Percentiles rank a stretch among this genome's conserved stretches.
phyloP scores from a whole-genome alignment of 2,113 vertebrate genomes.

The Cardinalis cardinalis region DNA sequence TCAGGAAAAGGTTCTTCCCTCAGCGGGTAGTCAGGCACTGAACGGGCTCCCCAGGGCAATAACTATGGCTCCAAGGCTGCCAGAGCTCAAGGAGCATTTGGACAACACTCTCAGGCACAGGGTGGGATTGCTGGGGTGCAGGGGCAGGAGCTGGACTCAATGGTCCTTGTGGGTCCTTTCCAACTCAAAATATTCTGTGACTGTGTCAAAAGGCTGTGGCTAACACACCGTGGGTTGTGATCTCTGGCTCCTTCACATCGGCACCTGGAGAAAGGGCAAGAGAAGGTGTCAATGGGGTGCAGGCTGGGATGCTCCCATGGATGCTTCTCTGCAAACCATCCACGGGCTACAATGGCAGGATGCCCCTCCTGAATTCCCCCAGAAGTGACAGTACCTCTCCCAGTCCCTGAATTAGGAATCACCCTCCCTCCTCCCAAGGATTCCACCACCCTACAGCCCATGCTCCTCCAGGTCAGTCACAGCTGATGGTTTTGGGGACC shows the following conservation, averaged over 20 bases:
- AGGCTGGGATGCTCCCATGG: not conserved
- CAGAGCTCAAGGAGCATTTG: not conserved
- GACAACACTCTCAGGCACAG: not conserved
- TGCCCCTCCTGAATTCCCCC: fast-evolving
- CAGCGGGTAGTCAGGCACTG: not conserved
- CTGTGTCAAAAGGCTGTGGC: not conserved
- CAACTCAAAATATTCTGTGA: not conserved
- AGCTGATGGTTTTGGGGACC: not conserved
- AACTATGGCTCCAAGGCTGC: not conserved
- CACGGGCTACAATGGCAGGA: fast-evolving
- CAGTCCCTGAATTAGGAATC: not conserved
- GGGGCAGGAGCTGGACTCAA: not conserved
- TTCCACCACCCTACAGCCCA: not conserved
- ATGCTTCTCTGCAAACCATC: not conserved
- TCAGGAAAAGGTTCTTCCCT: not conserved
- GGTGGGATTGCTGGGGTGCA: not conserved
- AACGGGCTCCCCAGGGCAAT: not conserved
- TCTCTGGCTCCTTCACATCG: slow-evolving; percentile 77
- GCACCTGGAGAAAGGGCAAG: slow-evolving; percentile 66
- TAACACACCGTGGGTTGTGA: slow-evolving; percentile 78
- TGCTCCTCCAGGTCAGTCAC: no score
- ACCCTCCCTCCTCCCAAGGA: not conserved
- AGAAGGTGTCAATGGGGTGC: not conserved
- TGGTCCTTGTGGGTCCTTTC: not conserved
- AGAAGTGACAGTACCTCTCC: not conserved